phyloP scores from a whole-genome alignment of 1,140 invertebrate genomes.

The Macrobrachium rosenbergii region DNA sequence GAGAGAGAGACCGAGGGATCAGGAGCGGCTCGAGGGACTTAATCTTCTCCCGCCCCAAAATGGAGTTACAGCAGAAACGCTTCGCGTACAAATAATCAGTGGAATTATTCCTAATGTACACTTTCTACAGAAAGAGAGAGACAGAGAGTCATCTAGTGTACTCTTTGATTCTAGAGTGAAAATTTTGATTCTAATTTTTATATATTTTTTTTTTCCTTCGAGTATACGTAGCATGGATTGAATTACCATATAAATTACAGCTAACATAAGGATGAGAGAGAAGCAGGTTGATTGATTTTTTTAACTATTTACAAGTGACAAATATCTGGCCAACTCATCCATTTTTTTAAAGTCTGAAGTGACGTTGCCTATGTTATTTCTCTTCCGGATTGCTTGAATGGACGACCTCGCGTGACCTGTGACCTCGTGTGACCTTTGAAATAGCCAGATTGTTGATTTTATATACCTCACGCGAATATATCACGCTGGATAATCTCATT shows the following conservation, averaged over 20 bases:
- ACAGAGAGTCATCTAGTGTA: conserved; percentile 2
- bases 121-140: too few relatives aligned
- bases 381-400: too few relatives aligned
- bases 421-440: too few relatives aligned
- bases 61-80: conserved; percentile 8
- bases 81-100: conserved; percentile 32
- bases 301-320: conserved; percentile 33
- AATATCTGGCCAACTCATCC: conserved; percentile 5
- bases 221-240: conserved; percentile 11
- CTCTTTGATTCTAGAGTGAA: conserved; percentile 30
- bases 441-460: too few relatives aligned
- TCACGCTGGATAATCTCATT: too few relatives aligned
- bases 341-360: neutral
- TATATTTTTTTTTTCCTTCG: neutral
- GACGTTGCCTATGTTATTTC: neutral
- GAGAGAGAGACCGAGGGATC: neutral
- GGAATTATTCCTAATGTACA: conserved; percentile 9
- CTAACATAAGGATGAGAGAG: conserved; percentile 32
- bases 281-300: conserved; percentile 27
- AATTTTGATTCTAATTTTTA: conserved; percentile 28
- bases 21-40: neutral
- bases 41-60: conserved; percentile 15
- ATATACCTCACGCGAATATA: too few relatives aligned
- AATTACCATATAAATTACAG: conserved; percentile 34
- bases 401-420: too few relatives aligned